Evolutionary conservation across 2,797 vertebrate species (phyloP), one percentile per base, ranked within the genome.

Genomic region (Sciurus carolinensis): DNA sequence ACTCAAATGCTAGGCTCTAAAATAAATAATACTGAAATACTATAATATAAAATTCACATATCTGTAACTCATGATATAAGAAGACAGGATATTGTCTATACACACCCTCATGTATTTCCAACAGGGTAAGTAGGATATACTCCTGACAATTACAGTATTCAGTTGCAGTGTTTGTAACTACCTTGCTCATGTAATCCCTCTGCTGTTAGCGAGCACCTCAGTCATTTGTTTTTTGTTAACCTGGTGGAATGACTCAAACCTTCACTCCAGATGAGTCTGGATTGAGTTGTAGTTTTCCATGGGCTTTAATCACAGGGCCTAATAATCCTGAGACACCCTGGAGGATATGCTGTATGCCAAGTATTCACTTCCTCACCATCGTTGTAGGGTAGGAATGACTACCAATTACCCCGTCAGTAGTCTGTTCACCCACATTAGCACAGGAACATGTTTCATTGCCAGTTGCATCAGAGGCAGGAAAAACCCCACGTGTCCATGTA

Each of bases 231-330:
- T n/a, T 79, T 90, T 17, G 5, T 66, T 66, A 66, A 93, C n/a
- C n/a, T 79, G 64, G 3, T 89, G 17, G 42, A 8, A 30, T 91
- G 57, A 75, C 52, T 91, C 26, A 79, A 62, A 69, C 33, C 22
- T 95, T 95, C 33, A 64, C 83, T 91, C 42, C 36, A 64, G 11
- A 69, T 81, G 22, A 39, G 33, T 79, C 64, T 94, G 26, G 36
- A 83, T 69, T 90, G 64, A 20, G 42, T 73, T 85, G 33, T 18
- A 73, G 50, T 95, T 92, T 82, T 87, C 50, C 44, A 64, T 36
- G 75, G 59, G 88, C 83, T 92, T 81, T 71, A 95, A 76, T 89
- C 28, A 75, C 10, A 33, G 30, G 26, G 57, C 28, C 50, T 57
- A 22, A 44, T 57, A 64, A 80, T 69, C 15, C 4, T 36, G 76